Evolutionary conservation across 2,113 vertebrate species (phyloP).

Genomic region (pig (Sus scrofa)): T2T-Sscrofa CM000829.6:62250001-62250500

Average conservation of each 20-base stretch:
- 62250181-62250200: background rate
- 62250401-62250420: background rate
- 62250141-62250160: background rate
- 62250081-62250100: conserved; percentile 17
- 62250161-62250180: conserved; percentile 15
- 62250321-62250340: conserved; percentile 10
- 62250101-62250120: conserved; percentile 1
- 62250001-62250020: conserved; percentile 47
- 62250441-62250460: conserved; percentile 15
- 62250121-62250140: background rate
- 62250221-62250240: background rate
- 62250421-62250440: background rate
- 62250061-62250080: conserved; percentile 27
- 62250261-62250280: conserved; percentile 30
- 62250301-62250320: conserved; percentile 51
- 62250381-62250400: conserved; percentile 41
- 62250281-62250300: conserved; percentile 60
- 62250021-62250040: background rate
- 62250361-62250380: background rate
- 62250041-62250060: conserved; percentile 47
- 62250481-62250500: too few species aligned
- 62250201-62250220: conserved; percentile 28
- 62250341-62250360: conserved; percentile 21
- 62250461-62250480: background rate
- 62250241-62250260: background rate